Evolutionary conservation across 2,888 invertebrate genomes (phyloP), one percentile per base, ranked within the genome.

Genomic region (Merodon equestris): DNA sequence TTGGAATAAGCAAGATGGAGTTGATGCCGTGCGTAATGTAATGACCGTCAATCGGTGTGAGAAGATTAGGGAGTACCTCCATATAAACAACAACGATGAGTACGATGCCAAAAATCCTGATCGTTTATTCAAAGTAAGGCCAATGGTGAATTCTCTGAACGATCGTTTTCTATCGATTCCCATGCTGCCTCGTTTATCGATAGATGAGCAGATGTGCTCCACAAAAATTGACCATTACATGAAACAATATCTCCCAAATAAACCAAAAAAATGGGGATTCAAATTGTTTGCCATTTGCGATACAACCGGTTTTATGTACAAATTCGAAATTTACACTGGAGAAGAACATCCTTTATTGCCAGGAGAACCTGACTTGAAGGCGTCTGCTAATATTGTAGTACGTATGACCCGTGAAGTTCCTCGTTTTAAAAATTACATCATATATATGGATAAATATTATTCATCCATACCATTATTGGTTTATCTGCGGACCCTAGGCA

Each of bases 191-290:
- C 53, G 53, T 45, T 54, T 71, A 57, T 70, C 70, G 44, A 67
- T 70, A 53, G 60, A 71, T 56, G 56, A 64, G 40, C 73, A 51
- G 38, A 51, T 61, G 47, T 61, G 61, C 13, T 34, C 51, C 38
- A 74, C 67, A 48, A 76, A 68, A 58, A 42, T 63, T 13, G 53
- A 51, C 12, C 64, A 77, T 48, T 72, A 60, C 44, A 68, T 75
- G 63, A 75, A 75, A 36, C 60, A 66, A 36, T 81, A 76, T 44
- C 42, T 56, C 10, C 75, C 79, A 15, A 53, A 51, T 36, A 83
- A 83, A 67, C 83, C 83, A 3, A 72, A 83, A 63, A 84, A 83
- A 74, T 83, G 79, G 81, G 82, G 82, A 13, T 83, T 81, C 48
- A 83, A 83, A 54, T 57, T 83, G 1, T 83, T 82, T 42, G 72